Evolutionary conservation across 2,797 vertebrate species (phyloP).

Genomic region (Macropus fuliginosus): DNA sequence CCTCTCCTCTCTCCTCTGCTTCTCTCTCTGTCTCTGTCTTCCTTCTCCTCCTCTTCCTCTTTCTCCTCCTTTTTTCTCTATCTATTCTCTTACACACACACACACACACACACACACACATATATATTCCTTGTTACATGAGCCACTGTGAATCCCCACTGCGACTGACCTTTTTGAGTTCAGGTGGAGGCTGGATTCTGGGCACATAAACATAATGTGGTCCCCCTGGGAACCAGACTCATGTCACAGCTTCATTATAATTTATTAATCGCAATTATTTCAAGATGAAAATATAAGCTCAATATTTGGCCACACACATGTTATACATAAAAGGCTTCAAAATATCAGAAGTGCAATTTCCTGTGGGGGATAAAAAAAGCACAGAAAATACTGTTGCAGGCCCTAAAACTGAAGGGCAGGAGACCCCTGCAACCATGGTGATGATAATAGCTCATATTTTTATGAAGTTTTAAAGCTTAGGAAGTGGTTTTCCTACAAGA

Average conservation of each 20-base stretch:
- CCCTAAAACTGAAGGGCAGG: constrained; percentile 9
- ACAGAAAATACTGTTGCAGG: background rate
- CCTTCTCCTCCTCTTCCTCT: too few relatives aligned
- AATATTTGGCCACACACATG: constrained; percentile 39
- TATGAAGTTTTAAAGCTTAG: background rate
- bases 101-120: background rate
- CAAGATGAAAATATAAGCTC: constrained; percentile 62
- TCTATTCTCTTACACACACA: too few relatives aligned
- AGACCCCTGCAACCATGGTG: background rate
- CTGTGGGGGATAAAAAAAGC: constrained; percentile 35
- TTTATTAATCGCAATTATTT: constrained; percentile 71
- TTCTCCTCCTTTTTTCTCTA: too few relatives aligned
- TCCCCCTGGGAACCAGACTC: constrained; percentile 19
- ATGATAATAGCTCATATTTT: background rate
- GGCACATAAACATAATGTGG: constrained; percentile 13
- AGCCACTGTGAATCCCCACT: background rate
- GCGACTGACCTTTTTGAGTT: constrained; percentile 19
- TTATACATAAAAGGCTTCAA: constrained; percentile 64
- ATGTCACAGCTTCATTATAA: background rate
- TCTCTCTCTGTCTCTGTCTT: too few relatives aligned
- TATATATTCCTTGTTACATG: background rate
- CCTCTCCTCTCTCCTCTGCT: too few relatives aligned
- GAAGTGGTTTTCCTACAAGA: background rate
- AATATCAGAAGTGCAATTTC: constrained; percentile 70
- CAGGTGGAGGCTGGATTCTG: background rate